Conservation (phyloP, 2,113 vertebrate genomes). For the Mormyrus lacerda region DNA sequence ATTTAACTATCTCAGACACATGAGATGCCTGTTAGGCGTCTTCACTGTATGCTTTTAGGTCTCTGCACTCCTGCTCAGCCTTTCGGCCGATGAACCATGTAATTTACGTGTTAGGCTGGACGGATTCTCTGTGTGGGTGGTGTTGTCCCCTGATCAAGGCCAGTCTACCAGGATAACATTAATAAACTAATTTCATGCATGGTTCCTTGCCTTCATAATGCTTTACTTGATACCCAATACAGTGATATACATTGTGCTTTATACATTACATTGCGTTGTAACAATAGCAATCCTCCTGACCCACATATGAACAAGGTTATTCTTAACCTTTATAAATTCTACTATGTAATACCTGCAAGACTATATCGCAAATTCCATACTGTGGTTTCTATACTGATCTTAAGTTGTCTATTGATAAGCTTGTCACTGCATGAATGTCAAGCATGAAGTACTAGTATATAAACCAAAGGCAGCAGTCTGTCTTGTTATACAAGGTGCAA, state of each 20-base stretch:
- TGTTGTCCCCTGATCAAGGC: slow-evolving; percentile 61
- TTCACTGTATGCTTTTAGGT: slow-evolving; percentile 7
- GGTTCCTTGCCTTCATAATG: slow-evolving; percentile 58
- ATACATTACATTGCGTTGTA: slow-evolving; percentile 39
- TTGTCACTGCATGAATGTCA: not conserved
- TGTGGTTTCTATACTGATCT: not conserved
- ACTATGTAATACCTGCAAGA: not conserved
- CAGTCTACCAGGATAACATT: slow-evolving; percentile 62
- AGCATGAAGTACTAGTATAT: not conserved
- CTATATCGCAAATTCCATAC: not conserved
- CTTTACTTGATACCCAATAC: slow-evolving; percentile 45
- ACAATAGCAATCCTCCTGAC: not conserved
- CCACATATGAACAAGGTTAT: not conserved
- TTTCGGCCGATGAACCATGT: slow-evolving; percentile 42
- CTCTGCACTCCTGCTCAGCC: slow-evolving; percentile 23
- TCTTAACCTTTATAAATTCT: not conserved
- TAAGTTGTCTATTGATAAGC: not conserved
- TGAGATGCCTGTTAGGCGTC: not conserved
- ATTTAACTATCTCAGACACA: not conserved
- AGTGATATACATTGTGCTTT: slow-evolving; percentile 47
- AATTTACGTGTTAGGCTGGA: slow-evolving; percentile 54
- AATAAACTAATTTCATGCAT: slow-evolving; percentile 67
- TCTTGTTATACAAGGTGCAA: not conserved
- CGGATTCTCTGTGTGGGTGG: slow-evolving; percentile 50
- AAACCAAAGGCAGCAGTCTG: not conserved